phyloP scores from a whole-genome alignment of 2,888 invertebrate species.

The Latheticus oryzae region DNA sequence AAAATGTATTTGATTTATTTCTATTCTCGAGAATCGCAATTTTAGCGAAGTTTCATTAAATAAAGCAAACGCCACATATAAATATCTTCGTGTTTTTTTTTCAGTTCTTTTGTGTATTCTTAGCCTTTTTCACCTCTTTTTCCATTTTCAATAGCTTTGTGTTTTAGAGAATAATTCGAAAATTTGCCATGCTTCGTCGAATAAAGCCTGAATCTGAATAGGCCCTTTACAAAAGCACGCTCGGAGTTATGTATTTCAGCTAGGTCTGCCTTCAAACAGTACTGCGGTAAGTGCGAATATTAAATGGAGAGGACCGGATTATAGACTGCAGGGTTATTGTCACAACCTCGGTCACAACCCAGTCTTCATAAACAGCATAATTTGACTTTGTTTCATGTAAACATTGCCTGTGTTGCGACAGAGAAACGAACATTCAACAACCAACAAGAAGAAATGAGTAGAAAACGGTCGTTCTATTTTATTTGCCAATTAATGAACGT shows the following conservation, averaged over 20 bases:
- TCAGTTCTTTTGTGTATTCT: too few species aligned
- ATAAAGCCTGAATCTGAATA: too few species aligned
- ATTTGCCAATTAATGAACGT: conserved; percentile 15
- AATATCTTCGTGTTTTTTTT: too few species aligned
- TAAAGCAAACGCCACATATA: too few species aligned
- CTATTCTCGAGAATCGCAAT: too few species aligned
- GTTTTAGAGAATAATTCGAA: too few species aligned
- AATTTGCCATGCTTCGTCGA: too few species aligned
- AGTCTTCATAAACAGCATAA: conserved; percentile 17
- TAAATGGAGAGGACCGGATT: conserved; percentile 20
- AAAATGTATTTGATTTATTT: too few species aligned
- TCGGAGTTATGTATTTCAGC: background rate
- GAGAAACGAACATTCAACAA: background rate
- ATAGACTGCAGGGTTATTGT: conserved; percentile 27
- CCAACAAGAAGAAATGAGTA: conserved; percentile 1
- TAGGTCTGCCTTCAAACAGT: conserved; percentile 1
- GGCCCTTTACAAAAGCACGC: background rate
- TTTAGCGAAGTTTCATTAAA: too few species aligned
- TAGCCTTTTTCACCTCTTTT: too few species aligned
- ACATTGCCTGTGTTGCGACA: conserved; percentile 4
- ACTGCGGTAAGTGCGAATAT: conserved; percentile 22
- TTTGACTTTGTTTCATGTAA: conserved; percentile 14
- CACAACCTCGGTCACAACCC: conserved; percentile 11
- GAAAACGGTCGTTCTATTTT: conserved; percentile 5
- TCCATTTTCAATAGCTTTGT: too few species aligned